phyloP scores from a whole-genome alignment of 2,113 vertebrate genomes.

The Colossoma macropomum region DNA sequence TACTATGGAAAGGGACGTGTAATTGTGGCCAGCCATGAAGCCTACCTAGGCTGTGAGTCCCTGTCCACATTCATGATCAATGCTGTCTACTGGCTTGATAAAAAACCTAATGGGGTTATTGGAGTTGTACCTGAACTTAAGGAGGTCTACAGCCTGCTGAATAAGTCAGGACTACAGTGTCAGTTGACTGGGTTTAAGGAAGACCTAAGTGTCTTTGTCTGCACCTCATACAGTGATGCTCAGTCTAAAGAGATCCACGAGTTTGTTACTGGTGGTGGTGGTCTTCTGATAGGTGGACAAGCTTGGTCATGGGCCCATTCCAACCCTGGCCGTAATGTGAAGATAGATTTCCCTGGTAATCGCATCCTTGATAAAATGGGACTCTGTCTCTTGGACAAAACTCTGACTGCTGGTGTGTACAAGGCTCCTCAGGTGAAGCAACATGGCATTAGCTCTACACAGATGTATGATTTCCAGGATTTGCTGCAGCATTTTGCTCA shows the following conservation, averaged over 20 bases:
- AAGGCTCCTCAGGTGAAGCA: constrained; percentile 45
- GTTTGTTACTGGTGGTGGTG: constrained; percentile 74
- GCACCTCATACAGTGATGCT: constrained; percentile 57
- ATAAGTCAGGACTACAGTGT: not conserved
- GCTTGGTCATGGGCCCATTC: constrained; percentile 82
- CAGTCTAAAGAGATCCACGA: constrained; percentile 61
- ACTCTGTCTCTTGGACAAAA: constrained; percentile 78
- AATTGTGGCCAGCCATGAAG: not conserved
- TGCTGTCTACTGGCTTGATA: not conserved
- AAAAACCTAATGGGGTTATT: not conserved
- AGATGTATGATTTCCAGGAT: constrained; percentile 82
- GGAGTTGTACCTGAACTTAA: not conserved
- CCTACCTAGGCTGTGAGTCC: not conserved
- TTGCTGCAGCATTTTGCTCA: constrained; percentile 76
- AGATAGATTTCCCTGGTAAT: constrained; percentile 82
- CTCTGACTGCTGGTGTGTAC: constrained; percentile 56
- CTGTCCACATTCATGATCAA: not conserved
- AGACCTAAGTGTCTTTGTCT: constrained; percentile 35
- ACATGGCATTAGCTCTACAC: constrained; percentile 55
- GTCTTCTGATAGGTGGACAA: constrained; percentile 83
- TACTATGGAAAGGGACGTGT: not conserved
- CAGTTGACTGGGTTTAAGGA: not conserved
- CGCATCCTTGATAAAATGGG: constrained; percentile 86
- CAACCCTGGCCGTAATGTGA: constrained; percentile 53
- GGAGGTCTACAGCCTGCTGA: not conserved